A percentile compares a stretch with the other conserved stretches of the same genome.
phyloP scores from a whole-genome alignment of 2,888 invertebrate species.

The Crocallis elinguaria region DNA sequence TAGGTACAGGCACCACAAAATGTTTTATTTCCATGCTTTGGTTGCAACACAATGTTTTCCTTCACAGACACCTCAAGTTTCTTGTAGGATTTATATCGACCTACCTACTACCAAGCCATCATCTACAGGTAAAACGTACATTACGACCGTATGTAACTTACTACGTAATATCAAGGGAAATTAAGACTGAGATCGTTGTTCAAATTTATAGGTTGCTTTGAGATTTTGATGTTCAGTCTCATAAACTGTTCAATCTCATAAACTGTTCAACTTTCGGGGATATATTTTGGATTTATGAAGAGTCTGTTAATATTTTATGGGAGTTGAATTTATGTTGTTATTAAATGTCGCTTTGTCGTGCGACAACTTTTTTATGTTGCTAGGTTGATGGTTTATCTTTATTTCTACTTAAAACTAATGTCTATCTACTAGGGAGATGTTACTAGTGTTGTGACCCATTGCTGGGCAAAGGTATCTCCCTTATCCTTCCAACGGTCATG shows the following conservation, averaged over 20 bases:
- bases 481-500: too few relatives aligned
- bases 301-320: constrained; percentile 17
- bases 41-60: too few relatives aligned
- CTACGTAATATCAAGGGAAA: constrained; percentile 10
- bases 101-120: too few relatives aligned
- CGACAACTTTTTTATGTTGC: constrained; percentile 18
- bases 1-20: too few relatives aligned
- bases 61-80: too few relatives aligned
- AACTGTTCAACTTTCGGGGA: constrained; percentile 1
- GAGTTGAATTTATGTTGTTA: constrained; percentile 18
- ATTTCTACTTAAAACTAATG: constrained; percentile 12
- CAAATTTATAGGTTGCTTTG: constrained; percentile 15
- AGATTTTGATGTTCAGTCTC: constrained; percentile 16
- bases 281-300: constrained; percentile 19
- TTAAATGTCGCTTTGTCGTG: constrained; percentile 13
- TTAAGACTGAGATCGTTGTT: constrained; percentile 9
- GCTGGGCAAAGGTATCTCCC: too few relatives aligned
- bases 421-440: too few relatives aligned
- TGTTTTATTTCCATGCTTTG: too few relatives aligned
- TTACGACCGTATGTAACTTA: too few relatives aligned
- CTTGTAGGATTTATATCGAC: too few relatives aligned
- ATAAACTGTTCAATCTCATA: constrained; percentile 15
- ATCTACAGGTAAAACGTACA: too few relatives aligned
- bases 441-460: too few relatives aligned
- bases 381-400: constrained; percentile 9